These are phyloP conservation scores for Osmerus mordax DNA, from an alignment of 2,113 vertebrate genomes.

Conservation along the genomic window DNA sequence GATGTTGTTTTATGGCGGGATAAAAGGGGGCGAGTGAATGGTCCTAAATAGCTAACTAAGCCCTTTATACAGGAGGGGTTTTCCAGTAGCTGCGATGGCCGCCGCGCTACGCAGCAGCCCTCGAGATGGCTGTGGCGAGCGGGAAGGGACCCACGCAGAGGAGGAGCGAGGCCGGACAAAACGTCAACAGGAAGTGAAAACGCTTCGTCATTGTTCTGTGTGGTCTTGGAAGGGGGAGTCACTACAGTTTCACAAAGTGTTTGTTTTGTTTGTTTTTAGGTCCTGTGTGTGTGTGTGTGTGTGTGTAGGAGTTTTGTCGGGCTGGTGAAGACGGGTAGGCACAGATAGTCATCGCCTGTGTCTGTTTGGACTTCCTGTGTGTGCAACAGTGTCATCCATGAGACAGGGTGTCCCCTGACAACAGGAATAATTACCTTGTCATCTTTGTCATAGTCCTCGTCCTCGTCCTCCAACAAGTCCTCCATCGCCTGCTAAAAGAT, in stretches of 20 bases:
- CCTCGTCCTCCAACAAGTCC: constrained; percentile 96
- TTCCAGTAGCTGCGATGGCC: too few species aligned
- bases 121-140: too few species aligned
- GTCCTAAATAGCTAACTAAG: constrained; percentile 68
- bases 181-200: too few species aligned
- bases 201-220: neutral
- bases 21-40: constrained; percentile 40
- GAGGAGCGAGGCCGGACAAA: too few species aligned
- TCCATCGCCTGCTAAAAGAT: constrained; percentile 84
- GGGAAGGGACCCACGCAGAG: too few species aligned
- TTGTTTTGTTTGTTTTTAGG: neutral
- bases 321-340: constrained; percentile 29
- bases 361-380: constrained; percentile 79
- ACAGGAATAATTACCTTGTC: constrained; percentile 99
- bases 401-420: constrained; percentile 76
- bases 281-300: constrained; percentile 2
- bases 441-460: constrained; percentile 98
- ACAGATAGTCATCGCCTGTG: constrained; percentile 54
- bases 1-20: constrained; percentile 72
- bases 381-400: constrained; percentile 78
- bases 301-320: neutral
- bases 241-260: neutral
- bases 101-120: too few species aligned
- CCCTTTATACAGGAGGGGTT: constrained; percentile 49
- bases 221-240: neutral